Percentiles rank a stretch among this genome's conserved stretches.
phyloP scores from a whole-genome alignment of 2,888 invertebrate genomes.

The Bembecia ichneumoniformis region DNA sequence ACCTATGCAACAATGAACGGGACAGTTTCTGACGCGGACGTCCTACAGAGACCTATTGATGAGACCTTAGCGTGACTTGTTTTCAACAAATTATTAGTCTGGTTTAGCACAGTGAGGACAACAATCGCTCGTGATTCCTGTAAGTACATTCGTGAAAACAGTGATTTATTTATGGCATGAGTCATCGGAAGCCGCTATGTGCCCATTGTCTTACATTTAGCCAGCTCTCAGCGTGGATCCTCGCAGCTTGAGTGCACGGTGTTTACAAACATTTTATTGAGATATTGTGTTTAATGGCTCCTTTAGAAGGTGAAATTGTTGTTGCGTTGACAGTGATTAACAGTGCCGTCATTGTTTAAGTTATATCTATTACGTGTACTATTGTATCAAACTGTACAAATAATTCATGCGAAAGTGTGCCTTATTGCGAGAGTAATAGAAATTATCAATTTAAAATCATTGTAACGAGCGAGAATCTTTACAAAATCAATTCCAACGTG shows the following conservation, averaged over 20 bases:
- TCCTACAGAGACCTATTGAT: conserved; percentile 61
- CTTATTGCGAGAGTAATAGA: no score
- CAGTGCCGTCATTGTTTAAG: neutral
- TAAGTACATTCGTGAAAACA: conserved; percentile 46
- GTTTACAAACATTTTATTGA: conserved; percentile 72
- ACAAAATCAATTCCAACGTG: no score
- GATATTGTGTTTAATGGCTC: conserved; percentile 63
- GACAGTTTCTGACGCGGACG: conserved; percentile 39
- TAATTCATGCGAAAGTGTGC: no score
- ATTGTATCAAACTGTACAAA: no score
- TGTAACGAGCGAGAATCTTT: no score
- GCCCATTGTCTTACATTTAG: conserved; percentile 47
- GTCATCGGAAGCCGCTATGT: conserved; percentile 59
- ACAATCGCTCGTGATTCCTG: conserved; percentile 65
- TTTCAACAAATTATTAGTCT: conserved; percentile 69
- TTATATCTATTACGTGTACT: neutral
- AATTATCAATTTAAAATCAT: no score
- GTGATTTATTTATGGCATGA: conserved; percentile 64
- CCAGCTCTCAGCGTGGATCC: conserved; percentile 26
- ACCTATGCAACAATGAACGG: conserved; percentile 53
- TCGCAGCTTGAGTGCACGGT: conserved; percentile 62
- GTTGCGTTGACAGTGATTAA: conserved; percentile 50
- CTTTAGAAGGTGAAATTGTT: conserved; percentile 57
- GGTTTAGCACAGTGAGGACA: conserved; percentile 58
- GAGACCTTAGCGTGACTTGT: conserved; percentile 47